Evolutionary conservation across 2,113 vertebrate genomes (phyloP).

Genomic region (Pelodiscus sinensis): DNA sequence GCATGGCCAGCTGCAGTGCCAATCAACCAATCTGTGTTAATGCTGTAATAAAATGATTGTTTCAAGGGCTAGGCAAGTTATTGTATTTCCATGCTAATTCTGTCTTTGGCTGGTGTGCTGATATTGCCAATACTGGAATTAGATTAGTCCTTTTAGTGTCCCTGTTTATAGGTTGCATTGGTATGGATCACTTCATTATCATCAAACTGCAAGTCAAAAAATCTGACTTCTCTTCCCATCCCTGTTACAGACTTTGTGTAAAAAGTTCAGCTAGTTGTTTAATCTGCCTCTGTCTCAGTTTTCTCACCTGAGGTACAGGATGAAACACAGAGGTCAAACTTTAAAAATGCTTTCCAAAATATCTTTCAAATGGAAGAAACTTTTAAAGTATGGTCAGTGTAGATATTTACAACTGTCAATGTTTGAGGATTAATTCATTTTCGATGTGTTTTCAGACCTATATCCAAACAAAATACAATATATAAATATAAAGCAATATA

Average conservation of each 20-base stretch:
- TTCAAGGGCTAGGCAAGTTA: conserved; percentile 4
- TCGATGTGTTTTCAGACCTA: background rate
- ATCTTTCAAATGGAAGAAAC: background rate
- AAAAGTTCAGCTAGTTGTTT: background rate
- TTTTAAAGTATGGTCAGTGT: background rate
- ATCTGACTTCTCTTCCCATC: background rate
- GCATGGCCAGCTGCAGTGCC: background rate
- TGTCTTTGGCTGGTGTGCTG: conserved; percentile 37
- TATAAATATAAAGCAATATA: background rate
- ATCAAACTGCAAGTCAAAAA: rapidly evolving
- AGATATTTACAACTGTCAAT: background rate
- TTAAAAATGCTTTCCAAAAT: background rate
- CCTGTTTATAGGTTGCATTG: conserved; percentile 24
- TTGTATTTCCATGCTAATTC: conserved; percentile 19
- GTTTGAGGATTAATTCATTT: background rate
- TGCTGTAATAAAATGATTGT: background rate
- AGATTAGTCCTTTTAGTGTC: conserved; percentile 4
- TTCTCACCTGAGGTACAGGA: background rate
- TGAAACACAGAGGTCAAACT: background rate
- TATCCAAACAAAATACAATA: background rate
- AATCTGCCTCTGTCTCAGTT: background rate
- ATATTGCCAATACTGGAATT: conserved; percentile 11
- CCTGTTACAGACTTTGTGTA: background rate
- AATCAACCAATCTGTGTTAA: background rate
- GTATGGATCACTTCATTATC: conserved; percentile 19